Conservation (phyloP, 2,797 vertebrate genomes). For the Oreonectes daqikongensis region DNA sequence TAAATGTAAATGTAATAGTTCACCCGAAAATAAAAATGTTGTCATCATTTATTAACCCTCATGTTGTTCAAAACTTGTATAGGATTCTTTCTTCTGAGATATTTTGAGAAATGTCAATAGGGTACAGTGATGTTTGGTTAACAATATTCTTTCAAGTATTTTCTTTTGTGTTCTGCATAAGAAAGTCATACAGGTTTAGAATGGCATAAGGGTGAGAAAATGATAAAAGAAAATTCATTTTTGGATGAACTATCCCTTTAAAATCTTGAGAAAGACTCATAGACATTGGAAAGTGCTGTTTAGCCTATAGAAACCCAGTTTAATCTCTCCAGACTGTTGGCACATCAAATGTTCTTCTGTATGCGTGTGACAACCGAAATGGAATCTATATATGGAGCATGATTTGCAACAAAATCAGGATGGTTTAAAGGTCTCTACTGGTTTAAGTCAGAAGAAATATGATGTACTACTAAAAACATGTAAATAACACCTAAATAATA, state of each 20-base stretch:
- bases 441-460: constrained; percentile 40
- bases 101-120: too few relatives aligned
- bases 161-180: too few relatives aligned
- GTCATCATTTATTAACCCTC: too few relatives aligned
- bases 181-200: too few relatives aligned
- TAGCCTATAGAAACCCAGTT: background rate
- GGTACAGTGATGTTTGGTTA: too few relatives aligned
- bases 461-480: constrained; percentile 39
- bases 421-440: constrained; percentile 2
- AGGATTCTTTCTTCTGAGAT: too few relatives aligned
- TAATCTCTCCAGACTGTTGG: background rate
- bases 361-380: background rate
- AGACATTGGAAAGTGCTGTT: background rate
- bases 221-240: too few relatives aligned
- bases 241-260: too few relatives aligned
- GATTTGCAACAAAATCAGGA: background rate
- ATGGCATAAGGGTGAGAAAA: background rate
- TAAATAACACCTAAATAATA: constrained; percentile 39
- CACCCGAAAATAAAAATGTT: too few relatives aligned
- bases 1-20: too few relatives aligned
- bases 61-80: too few relatives aligned
- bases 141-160: too few relatives aligned
- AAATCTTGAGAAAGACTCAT: background rate
- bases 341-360: background rate
- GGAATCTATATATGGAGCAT: background rate